Percentiles rank a stretch among this genome's conserved stretches.
Evolutionary conservation across 1,140 invertebrate genomes (phyloP).

Genomic region (Drosophila pachea): DNA sequence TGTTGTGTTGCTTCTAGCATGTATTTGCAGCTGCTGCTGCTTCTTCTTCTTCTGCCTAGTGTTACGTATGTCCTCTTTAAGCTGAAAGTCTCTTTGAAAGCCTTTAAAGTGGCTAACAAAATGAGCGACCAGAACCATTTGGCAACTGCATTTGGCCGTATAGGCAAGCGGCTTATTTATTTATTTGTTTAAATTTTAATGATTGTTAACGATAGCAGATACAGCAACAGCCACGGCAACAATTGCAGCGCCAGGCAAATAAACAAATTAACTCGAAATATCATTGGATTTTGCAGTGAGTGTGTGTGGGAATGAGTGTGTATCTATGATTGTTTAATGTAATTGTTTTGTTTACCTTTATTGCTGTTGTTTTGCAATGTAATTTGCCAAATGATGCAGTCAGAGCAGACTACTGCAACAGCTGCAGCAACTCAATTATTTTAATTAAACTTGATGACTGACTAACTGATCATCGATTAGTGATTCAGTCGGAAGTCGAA

Average conservation of each 20-base stretch:
- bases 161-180: conserved; percentile 54
- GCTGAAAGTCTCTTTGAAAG: neutral
- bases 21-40: too few species aligned
- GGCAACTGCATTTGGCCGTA: conserved; percentile 43
- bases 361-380: conserved; percentile 33
- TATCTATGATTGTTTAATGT: conserved; percentile 48
- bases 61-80: too few species aligned
- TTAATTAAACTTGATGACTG: conserved; percentile 41
- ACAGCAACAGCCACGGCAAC: conserved; percentile 7
- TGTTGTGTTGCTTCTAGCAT: too few species aligned
- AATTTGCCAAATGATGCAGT: conserved; percentile 44
- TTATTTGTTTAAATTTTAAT: conserved; percentile 66
- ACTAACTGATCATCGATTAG: conserved; percentile 42
- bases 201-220: conserved; percentile 23
- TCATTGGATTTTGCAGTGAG: conserved; percentile 48
- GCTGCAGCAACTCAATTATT: conserved; percentile 56
- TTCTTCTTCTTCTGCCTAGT: neutral
- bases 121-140: conserved; percentile 12
- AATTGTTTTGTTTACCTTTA: conserved; percentile 62
- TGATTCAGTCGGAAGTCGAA: conserved; percentile 10
- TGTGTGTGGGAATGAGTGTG: conserved; percentile 10
- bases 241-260: conserved; percentile 43
- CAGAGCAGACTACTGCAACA: conserved; percentile 19
- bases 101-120: conserved; percentile 1
- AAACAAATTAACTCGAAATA: conserved; percentile 71